Conservation (phyloP, 2,888 invertebrate genomes). For the Vandiemenella viatica region DNA sequence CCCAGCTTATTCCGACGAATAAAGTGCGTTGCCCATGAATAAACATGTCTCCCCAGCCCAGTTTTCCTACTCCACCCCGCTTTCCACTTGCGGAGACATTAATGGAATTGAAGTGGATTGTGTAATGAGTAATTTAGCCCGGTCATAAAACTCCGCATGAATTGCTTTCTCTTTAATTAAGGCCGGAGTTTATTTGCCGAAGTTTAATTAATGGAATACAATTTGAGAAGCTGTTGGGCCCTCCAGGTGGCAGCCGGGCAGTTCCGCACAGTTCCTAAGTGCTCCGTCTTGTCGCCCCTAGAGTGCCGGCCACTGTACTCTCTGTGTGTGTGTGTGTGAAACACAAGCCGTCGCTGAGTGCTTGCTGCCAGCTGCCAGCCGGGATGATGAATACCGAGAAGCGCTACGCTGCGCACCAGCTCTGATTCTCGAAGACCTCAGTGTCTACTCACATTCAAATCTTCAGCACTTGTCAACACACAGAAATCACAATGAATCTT, state of each 20-base stretch:
- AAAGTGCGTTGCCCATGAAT: conserved; percentile 1
- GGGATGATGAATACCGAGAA: too few relatives aligned
- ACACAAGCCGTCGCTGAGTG: too few relatives aligned
- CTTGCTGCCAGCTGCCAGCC: too few relatives aligned
- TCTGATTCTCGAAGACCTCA: too few relatives aligned
- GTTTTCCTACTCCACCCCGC: too few relatives aligned
- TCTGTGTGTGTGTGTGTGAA: too few relatives aligned
- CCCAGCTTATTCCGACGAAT: too few relatives aligned
- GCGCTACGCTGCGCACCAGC: too few relatives aligned
- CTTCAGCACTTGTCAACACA: too few relatives aligned
- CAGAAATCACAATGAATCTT: too few relatives aligned
- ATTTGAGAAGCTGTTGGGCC: background rate
- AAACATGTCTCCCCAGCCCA: background rate
- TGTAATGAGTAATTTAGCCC: conserved; percentile 2
- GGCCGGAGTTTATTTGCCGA: background rate
- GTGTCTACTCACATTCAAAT: too few relatives aligned
- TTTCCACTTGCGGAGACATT: background rate
- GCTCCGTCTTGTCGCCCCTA: background rate
- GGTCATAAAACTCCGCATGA: conserved; percentile 2
- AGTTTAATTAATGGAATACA: conserved; percentile 2
- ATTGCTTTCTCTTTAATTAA: conserved; percentile 2
- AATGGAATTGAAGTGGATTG: conserved; percentile 2
- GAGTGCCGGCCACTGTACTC: background rate
- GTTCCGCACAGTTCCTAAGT: too few relatives aligned
- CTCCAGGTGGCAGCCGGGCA: background rate